These are phyloP conservation scores for Alouatta palliata DNA, from an alignment of 2,113 vertebrate genomes.

Conservation along the genomic window DNA sequence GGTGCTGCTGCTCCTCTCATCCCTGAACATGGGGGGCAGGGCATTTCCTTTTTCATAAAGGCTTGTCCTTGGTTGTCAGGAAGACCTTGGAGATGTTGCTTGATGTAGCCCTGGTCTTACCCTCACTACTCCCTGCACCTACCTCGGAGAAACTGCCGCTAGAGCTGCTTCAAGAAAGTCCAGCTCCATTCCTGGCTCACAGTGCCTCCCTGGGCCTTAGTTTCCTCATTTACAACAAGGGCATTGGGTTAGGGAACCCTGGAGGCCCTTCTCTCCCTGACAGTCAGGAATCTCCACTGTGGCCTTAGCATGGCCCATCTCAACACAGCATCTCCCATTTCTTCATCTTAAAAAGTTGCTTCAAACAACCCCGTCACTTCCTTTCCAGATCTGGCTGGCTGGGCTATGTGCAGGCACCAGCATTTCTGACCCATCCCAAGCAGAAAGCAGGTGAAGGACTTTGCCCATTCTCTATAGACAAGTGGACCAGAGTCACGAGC, in stretches of 20 bases:
- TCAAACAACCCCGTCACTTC: background rate
- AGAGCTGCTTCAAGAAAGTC: too few species aligned
- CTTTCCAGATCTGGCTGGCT: background rate
- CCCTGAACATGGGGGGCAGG: accelerated
- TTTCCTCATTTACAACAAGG: background rate
- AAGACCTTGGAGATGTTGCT: background rate
- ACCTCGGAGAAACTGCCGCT: background rate
- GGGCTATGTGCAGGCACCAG: background rate
- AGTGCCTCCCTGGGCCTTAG: background rate
- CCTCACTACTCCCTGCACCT: background rate
- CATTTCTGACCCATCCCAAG: background rate
- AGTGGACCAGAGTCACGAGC: slow-evolving; percentile 72
- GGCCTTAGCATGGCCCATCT: background rate
- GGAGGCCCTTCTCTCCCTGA: background rate
- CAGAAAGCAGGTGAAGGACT: background rate
- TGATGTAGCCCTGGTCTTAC: background rate
- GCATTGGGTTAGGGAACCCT: background rate
- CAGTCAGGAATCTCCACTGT: background rate
- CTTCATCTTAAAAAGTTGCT: background rate
- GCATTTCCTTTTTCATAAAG: background rate
- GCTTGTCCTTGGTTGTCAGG: background rate
- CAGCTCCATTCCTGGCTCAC: background rate
- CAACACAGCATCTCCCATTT: background rate
- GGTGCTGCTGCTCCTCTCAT: too few species aligned
- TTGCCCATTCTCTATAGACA: slow-evolving; percentile 4